Conservation (phyloP, 2,888 invertebrate genomes). For the Limnephilus lunatus region DNA sequence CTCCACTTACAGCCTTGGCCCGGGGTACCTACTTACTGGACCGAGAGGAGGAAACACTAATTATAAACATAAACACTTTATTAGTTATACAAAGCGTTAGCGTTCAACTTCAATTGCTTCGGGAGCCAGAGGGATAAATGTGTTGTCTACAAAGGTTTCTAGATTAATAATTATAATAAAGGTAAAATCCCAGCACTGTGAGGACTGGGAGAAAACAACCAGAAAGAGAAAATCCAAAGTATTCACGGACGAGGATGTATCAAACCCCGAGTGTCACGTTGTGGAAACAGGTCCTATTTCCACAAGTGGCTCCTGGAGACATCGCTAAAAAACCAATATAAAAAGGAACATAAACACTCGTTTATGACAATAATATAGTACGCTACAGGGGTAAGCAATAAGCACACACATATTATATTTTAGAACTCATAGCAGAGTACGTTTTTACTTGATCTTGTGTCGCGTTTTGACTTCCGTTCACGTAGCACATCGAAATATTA, state of each 20-base stretch:
- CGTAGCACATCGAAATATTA: neutral
- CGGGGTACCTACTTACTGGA: neutral
- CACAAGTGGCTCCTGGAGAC: no score
- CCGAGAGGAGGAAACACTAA: neutral
- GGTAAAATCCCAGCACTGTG: neutral
- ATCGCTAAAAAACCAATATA: neutral
- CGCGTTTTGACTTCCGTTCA: neutral
- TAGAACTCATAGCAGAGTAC: neutral
- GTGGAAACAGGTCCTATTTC: no score
- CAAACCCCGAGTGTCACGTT: neutral
- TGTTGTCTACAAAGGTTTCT: neutral
- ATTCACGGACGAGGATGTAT: neutral
- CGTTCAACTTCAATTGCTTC: neutral
- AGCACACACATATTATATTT: neutral
- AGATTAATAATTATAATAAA: neutral
- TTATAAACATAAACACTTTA: neutral
- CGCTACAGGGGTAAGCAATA: neutral
- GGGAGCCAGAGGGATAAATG: neutral
- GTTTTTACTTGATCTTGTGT: neutral
- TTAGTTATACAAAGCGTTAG: neutral
- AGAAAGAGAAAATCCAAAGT: neutral
- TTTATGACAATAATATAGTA: neutral
- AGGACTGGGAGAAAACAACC: neutral
- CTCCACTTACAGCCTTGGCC: neutral
- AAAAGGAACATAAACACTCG: neutral